Base-by-base conservation (phyloP, 2,888 invertebrate species). In the Drosophila nr. perissopoda region DNA sequence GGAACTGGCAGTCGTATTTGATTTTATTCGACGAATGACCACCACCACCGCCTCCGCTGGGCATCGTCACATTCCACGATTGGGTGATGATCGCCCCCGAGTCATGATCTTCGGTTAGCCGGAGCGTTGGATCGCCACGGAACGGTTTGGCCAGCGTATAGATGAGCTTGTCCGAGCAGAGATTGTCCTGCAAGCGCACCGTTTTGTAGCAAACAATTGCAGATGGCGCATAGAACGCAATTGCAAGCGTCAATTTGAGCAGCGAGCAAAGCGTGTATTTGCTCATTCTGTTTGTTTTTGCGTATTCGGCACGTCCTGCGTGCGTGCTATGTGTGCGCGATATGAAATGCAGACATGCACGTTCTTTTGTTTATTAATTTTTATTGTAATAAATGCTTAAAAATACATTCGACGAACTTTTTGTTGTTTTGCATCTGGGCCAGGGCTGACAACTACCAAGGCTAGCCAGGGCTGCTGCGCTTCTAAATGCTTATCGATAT, bases 11-110 rank as follows among this genome's bases (percentile, higher is more conserved):
- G 62, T 92, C 90, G 57, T 92, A 91, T 65, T 91, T 91, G 27
- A 92, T 80, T 70, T 89, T 91, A 61, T 91, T 91, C 2, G 79
- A 75, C 11, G 84, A 74, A 54, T 87, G 84, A 5, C 82, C 79
- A 2, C 68, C 73, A 29, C 18, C 48, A 48, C 25, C 54, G 27
- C 33, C 16, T 5, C 70, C 74, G 2, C 74, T 79, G 42, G 91
- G 89, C 67, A 91, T 53, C 29, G 93, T 92, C 11, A 88, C 76
- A 54, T 93, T 93, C 93, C 93, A 93, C 0, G 82, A 70, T 65
- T 93, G 92, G 5, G 91, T 83, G 29, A 93, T 89, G 42, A 92
- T 89, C 1, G 91, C 92, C 1, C 88, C 93, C 0, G 93, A 92
- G 8, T 93, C 89, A 0, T 86, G 87, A 21, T 91, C 92, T 25